phyloP scores from a whole-genome alignment of 2,797 vertebrate species.

The Chromobotia macracanthus region DNA sequence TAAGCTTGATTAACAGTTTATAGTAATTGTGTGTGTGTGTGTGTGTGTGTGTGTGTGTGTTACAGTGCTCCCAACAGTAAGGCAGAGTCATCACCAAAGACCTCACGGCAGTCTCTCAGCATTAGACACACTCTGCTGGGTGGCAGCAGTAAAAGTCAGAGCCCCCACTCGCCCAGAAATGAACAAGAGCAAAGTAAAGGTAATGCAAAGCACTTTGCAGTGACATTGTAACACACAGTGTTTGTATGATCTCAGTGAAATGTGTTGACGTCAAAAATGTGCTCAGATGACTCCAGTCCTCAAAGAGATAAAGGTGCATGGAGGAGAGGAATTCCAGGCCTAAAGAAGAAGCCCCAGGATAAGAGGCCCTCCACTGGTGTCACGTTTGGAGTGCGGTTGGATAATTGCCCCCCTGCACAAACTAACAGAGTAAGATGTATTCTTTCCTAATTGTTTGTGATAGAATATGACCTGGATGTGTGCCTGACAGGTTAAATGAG shows the following conservation, averaged over 20 bases:
- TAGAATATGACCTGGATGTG: too few species aligned
- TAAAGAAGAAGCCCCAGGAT: conserved; percentile 93
- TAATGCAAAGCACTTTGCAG: conserved; percentile 53
- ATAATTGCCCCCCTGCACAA: conserved; percentile 91
- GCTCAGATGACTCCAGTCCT: conserved; percentile 93
- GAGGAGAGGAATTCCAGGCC: conserved; percentile 90
- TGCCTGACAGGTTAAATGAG: too few species aligned
- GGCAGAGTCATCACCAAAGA: conserved; percentile 88
- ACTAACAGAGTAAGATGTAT: conserved; percentile 82
- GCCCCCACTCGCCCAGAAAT: conserved; percentile 87
- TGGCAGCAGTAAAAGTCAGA: conserved; percentile 83
- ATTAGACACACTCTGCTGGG: conserved; percentile 91
- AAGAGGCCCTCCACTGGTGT: conserved; percentile 87
- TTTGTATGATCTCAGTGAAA: not conserved
- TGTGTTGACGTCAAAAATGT: conserved; percentile 9
- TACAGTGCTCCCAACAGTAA: conserved; percentile 85
- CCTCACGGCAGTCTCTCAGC: conserved; percentile 89
- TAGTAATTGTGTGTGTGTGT: too few species aligned
- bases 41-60: conserved; percentile 16
- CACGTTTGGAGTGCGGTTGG: conserved; percentile 92
- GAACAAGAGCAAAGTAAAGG: conserved; percentile 90
- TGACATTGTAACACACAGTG: conserved; percentile 8
- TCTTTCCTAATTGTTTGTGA: not conserved
- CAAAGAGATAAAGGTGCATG: conserved; percentile 91
- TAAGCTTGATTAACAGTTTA: not conserved